Evolutionary conservation across 2,888 invertebrate genomes (phyloP).

Genomic region (Brachyptera risi): DNA sequence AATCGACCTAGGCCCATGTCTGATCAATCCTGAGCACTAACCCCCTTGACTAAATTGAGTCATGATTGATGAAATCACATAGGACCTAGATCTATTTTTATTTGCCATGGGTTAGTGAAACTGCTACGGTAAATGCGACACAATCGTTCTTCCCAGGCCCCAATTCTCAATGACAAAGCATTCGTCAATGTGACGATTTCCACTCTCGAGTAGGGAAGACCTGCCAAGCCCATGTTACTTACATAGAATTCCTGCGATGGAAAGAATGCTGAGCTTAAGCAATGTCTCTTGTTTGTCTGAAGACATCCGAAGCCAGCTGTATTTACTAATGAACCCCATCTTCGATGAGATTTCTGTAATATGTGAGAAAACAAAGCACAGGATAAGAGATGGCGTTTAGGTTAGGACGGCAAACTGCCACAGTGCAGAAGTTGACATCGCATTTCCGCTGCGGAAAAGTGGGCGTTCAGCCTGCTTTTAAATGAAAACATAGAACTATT

Average conservation of each 20-base stretch:
- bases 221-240: too few species aligned
- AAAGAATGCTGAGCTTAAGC: constrained; percentile 79
- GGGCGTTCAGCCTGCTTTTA: too few species aligned
- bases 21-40: too few species aligned
- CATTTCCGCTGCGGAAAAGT: not conserved
- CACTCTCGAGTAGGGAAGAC: constrained; percentile 16
- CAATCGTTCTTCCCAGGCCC: too few species aligned
- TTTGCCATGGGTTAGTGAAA: too few species aligned
- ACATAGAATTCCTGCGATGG: constrained; percentile 90
- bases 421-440: not conserved
- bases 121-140: too few species aligned
- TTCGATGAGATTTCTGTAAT: constrained; percentile 22
- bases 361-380: not conserved
- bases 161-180: too few species aligned
- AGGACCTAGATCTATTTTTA: too few species aligned
- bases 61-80: too few species aligned
- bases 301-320: constrained; percentile 49
- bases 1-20: too few species aligned
- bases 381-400: not conserved
- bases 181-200: not conserved
- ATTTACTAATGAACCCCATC: constrained; percentile 44
- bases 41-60: too few species aligned
- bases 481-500: too few species aligned
- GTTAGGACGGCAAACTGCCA: not conserved
- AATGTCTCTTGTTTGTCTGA: constrained; percentile 79